These are phyloP conservation scores for Drosophila kurseongensis DNA, from an alignment of 1,140 invertebrate species.

Conservation along the genomic window DNA sequence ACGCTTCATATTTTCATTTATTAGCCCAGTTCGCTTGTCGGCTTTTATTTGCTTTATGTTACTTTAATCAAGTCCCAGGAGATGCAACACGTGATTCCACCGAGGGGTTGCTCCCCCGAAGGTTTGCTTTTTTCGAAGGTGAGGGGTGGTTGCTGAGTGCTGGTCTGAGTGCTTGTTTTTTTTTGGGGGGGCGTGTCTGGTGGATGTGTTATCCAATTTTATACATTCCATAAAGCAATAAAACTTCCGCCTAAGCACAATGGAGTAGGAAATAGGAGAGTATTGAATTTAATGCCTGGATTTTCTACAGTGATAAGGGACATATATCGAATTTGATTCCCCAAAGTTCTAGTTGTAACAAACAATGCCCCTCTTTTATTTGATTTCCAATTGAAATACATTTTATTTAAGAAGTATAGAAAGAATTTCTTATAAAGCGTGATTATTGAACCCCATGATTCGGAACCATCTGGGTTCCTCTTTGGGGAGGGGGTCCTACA, in stretches of 20 bases:
- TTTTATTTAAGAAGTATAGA: too few relatives aligned
- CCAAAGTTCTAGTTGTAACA: too few relatives aligned
- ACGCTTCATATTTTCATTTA: slow-evolving; percentile 81
- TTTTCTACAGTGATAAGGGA: neutral
- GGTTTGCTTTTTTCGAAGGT: slow-evolving; percentile 1
- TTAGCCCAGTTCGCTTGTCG: slow-evolving; percentile 67
- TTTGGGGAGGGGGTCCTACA: slow-evolving; percentile 32
- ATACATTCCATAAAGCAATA: slow-evolving; percentile 75
- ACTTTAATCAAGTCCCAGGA: slow-evolving; percentile 83
- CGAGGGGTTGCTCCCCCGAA: slow-evolving; percentile 44
- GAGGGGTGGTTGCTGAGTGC: slow-evolving; percentile 10
- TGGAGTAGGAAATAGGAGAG: slow-evolving; percentile 23
- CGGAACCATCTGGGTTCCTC: slow-evolving; percentile 8
- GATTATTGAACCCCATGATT: neutral
- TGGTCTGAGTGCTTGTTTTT: neutral
- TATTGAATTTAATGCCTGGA: slow-evolving; percentile 15
- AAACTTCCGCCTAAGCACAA: slow-evolving; percentile 51
- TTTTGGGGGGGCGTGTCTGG: slow-evolving; percentile 52
- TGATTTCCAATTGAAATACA: too few relatives aligned
- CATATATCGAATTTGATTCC: too few relatives aligned
- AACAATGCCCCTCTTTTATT: too few relatives aligned
- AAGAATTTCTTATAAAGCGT: neutral
- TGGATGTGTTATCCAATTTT: slow-evolving; percentile 71
- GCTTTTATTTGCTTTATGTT: slow-evolving; percentile 79
- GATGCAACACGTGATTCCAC: slow-evolving; percentile 83